These are phyloP conservation scores for Catalaphyllia jardinei DNA, from an alignment of 64 coral and sea anemone species.

Conservation along the genomic window DNA sequence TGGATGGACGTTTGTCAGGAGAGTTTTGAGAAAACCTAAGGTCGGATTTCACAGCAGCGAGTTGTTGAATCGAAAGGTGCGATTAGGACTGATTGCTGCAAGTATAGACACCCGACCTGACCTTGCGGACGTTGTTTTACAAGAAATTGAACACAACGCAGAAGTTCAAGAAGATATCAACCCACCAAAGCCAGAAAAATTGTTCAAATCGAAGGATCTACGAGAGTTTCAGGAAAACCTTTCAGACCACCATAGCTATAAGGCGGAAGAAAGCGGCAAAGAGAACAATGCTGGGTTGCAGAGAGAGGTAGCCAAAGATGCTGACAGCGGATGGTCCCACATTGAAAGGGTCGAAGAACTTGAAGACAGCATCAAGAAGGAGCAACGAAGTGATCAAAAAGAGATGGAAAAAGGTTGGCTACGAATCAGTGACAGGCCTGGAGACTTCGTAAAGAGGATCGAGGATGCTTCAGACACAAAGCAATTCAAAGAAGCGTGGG, in stretches of 20 bases:
- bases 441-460: slow-evolving; percentile 20
- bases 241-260: neutral
- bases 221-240: neutral
- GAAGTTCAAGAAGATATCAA: neutral
- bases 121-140: neutral
- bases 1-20: slow-evolving; percentile 29
- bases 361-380: neutral
- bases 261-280: neutral
- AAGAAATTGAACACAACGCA: slow-evolving; percentile 1
- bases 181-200: neutral
- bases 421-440: slow-evolving; percentile 33
- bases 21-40: neutral
- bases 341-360: neutral
- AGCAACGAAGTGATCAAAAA: neutral
- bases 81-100: neutral
- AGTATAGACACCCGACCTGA: neutral
- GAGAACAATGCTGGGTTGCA: neutral
- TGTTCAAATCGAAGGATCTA: slow-evolving; percentile 13
- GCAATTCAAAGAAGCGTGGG: slow-evolving; percentile 20
- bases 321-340: neutral
- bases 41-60: slow-evolving; percentile 49
- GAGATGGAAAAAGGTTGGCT: slow-evolving; percentile 43
- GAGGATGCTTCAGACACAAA: slow-evolving; percentile 16
- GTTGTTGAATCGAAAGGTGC: slow-evolving; percentile 21
- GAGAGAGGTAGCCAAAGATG: neutral